Conservation (phyloP, 2,113 vertebrate genomes). For the Myanophis thanlyinensis region DNA sequence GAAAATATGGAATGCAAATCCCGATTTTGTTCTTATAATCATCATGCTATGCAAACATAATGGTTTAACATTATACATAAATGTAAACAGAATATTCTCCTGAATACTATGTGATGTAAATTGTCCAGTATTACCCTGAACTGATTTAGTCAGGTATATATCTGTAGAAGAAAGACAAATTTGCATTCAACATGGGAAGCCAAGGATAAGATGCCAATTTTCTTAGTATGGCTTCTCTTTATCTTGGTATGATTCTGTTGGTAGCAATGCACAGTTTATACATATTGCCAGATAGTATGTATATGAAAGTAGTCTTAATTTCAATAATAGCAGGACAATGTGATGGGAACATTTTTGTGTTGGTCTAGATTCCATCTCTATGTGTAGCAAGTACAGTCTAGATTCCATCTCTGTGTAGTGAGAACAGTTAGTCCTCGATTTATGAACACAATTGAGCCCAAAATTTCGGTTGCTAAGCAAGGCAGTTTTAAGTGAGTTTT, state of each 20-base stretch:
- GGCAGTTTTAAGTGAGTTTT: background rate
- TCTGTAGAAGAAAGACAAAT: background rate
- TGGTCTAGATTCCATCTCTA: background rate
- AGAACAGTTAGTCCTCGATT: background rate
- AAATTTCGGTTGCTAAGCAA: background rate
- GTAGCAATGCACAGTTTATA: background rate
- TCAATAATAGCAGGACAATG: background rate
- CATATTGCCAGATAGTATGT: background rate
- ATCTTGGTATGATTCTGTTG: background rate
- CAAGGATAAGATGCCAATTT: background rate
- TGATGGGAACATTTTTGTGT: background rate
- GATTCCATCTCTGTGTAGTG: background rate
- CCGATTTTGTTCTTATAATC: background rate
- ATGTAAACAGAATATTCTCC: background rate
- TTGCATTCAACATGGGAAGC: background rate
- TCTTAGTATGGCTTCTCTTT: background rate
- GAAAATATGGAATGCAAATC: background rate
- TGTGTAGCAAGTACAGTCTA: background rate
- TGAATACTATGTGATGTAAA: background rate
- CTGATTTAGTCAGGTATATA: background rate
- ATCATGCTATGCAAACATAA: background rate
- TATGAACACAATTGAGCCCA: background rate
- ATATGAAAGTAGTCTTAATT: background rate
- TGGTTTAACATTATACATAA: background rate
- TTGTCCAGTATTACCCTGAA: background rate